A percentile compares a stretch with the other conserved stretches of the same genome.
Conservation (phyloP, 2,797 vertebrate species). For the Pyrocephalus nanus region DNA sequence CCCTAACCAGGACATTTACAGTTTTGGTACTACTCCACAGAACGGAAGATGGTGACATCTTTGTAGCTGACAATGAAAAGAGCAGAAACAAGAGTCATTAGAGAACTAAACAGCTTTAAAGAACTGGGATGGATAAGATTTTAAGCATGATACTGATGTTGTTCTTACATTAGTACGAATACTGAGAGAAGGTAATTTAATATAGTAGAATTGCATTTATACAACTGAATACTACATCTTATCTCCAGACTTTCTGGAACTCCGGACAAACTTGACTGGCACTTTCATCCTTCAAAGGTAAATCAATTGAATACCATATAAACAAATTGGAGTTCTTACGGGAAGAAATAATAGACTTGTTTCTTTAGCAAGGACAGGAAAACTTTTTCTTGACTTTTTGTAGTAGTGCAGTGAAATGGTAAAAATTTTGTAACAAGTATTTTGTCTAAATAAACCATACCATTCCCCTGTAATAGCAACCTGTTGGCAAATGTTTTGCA, state of each 20-base stretch:
- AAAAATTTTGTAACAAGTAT: neutral
- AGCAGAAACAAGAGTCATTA: neutral
- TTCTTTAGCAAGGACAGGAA: neutral
- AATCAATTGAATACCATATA: conserved; percentile 8
- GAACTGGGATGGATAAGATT: neutral
- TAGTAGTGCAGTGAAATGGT: neutral
- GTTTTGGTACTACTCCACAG: neutral
- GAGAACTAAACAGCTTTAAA: neutral
- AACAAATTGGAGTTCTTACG: neutral
- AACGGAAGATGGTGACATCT: neutral
- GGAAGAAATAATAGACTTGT: conserved; percentile 2
- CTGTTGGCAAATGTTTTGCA: neutral
- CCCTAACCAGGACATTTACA: neutral
- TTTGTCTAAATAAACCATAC: neutral
- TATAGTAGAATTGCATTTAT: conserved; percentile 2
- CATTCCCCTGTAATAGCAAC: neutral
- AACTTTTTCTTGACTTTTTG: neutral
- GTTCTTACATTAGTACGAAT: neutral
- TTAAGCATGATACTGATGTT: neutral
- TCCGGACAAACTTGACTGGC: neutral
- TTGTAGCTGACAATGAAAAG: neutral
- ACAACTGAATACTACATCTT: neutral
- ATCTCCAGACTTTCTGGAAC: conserved; percentile 55
- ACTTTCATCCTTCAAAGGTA: conserved; percentile 19
- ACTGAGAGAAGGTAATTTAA: conserved; percentile 26